Conservation (phyloP, 2,797 vertebrate genomes). For the Tarsius wallacei region DNA sequence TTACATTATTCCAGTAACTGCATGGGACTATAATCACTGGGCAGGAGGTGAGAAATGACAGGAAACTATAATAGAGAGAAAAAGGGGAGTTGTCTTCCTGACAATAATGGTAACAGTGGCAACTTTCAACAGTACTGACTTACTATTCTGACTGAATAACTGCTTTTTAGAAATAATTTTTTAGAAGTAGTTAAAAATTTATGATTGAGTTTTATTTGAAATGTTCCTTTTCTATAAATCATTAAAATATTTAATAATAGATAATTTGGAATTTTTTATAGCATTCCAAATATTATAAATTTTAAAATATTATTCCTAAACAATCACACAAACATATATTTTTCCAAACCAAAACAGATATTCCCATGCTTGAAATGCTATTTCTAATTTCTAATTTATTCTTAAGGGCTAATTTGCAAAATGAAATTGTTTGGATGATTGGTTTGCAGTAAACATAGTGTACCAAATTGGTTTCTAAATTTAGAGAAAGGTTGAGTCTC, state of each 20-base stretch:
- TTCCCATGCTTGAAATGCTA: slow-evolving; percentile 69
- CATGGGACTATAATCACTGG: background rate
- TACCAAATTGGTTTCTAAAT: slow-evolving; percentile 88
- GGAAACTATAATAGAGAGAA: background rate
- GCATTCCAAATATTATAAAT: slow-evolving; percentile 69
- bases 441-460: slow-evolving; percentile 86
- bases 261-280: slow-evolving; percentile 70
- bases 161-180: background rate
- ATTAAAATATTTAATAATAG: slow-evolving; percentile 52
- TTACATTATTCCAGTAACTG: background rate
- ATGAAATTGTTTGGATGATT: slow-evolving; percentile 84
- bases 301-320: slow-evolving; percentile 79
- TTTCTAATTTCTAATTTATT: slow-evolving; percentile 87
- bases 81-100: background rate
- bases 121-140: background rate
- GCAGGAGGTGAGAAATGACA: background rate
- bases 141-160: background rate
- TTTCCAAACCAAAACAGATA: slow-evolving; percentile 76
- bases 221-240: slow-evolving; percentile 64
- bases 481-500: slow-evolving; percentile 81
- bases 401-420: slow-evolving; percentile 83
- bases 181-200: slow-evolving; percentile 56
- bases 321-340: background rate
- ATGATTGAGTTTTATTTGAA: slow-evolving; percentile 66
- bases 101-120: background rate